Conservation (phyloP, 2,888 invertebrate genomes). For the Hermodice carunculata region DNA sequence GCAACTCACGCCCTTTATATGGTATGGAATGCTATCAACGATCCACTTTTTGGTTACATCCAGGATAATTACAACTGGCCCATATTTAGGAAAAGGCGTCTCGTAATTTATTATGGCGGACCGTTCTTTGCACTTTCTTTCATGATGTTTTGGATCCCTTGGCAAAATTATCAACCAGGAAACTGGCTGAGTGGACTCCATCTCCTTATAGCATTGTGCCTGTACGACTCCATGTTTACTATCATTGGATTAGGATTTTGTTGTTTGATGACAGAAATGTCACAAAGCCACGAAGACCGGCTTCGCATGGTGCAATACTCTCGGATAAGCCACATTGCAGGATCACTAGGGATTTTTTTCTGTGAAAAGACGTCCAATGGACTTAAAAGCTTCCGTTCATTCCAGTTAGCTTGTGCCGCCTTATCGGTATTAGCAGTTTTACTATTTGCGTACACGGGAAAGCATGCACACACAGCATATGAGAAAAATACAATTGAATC, state of each 20-base stretch:
- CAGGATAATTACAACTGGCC: slow-evolving; percentile 56
- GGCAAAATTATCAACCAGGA: slow-evolving; percentile 53
- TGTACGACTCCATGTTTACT: slow-evolving; percentile 71
- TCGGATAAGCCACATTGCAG: slow-evolving; percentile 52
- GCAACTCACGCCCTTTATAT: slow-evolving; percentile 67
- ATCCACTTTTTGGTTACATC: slow-evolving; percentile 70
- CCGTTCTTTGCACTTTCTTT: slow-evolving; percentile 68
- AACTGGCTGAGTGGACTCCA: slow-evolving; percentile 67
- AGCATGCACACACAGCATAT: slow-evolving; percentile 53
- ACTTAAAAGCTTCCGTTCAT: slow-evolving; percentile 58
- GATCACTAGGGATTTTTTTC: slow-evolving; percentile 50
- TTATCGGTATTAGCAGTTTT: slow-evolving; percentile 55
- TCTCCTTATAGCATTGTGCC: slow-evolving; percentile 66
- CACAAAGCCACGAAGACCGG: slow-evolving; percentile 57
- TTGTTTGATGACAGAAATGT: slow-evolving; percentile 67
- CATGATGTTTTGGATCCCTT: slow-evolving; percentile 68
- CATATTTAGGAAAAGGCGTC: slow-evolving; percentile 66
- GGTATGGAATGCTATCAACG: slow-evolving; percentile 72
- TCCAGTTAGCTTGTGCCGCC: slow-evolving; percentile 57
- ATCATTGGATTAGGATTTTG: slow-evolving; percentile 67
- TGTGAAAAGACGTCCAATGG: slow-evolving; percentile 58
- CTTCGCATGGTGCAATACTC: slow-evolving; percentile 65
- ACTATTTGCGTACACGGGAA: slow-evolving; percentile 55
- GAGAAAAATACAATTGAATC: too few species aligned
- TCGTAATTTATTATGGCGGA: slow-evolving; percentile 67